Base-by-base conservation (phyloP, 2,888 invertebrate genomes). In the Nomada hirtipes region DNA sequence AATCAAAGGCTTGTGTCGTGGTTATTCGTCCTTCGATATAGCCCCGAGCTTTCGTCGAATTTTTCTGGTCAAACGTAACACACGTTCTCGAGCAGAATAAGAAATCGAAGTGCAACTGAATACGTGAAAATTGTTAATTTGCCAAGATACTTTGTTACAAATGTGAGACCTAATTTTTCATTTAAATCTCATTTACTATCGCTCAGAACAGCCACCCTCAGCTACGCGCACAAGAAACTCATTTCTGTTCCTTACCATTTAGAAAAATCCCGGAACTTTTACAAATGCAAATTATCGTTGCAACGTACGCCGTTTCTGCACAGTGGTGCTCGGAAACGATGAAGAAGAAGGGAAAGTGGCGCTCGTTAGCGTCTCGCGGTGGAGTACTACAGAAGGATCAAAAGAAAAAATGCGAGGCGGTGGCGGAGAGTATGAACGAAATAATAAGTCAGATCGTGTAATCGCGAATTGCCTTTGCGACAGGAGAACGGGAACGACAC, bases 401-500 rank as follows among this genome's bases (percentile, higher is more conserved):
- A 42, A 26, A 47, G 18, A 59, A 71, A 50, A 52, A 76, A 74
- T 20, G 57, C 60, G 42, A n/a, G n/a, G 0, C 42, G 47, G 20
- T 4, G 61, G 57, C 52, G 44, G 20, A 57, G 18, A 15, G 44
- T 26, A 20, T 42, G 36, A 65, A n/a, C 68, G 64, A 74, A 47
- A 65, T 73, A 60, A 76, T 79, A 77, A 76, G 73, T 72, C 59
- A n/a, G 18, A 29, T 13, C 50, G 11, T 29, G 11, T 26, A 15
- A 64, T 36, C 36, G 36, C 36, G 7, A 63, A 53, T 68, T 36
- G 71, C 23, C 55, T 79, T 82, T 68, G 73, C 18, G 57, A 61
- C 18, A 53, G 18, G n/a, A 1, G 47, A 10, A 69, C 18, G 64
- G 72, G 67, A 79, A 75, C 83, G 81, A 81, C 42, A 20, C 68